Conservation (phyloP, 1,140 invertebrate species). For the Cyphomyrmex costatus region DNA sequence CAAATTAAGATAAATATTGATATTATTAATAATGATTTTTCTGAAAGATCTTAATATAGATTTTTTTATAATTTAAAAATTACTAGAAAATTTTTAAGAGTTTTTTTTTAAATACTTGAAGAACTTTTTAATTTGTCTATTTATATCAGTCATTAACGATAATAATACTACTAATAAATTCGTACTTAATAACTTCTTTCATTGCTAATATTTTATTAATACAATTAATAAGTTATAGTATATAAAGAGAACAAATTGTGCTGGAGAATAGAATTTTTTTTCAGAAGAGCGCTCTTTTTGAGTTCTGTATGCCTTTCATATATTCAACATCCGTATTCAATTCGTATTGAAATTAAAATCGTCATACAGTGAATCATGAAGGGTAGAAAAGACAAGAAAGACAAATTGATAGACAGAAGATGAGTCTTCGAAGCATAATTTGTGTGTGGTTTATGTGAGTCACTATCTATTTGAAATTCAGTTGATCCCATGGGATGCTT, state of each 20-base stretch:
- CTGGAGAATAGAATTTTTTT: not conserved
- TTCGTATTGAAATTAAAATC: conserved; percentile 23
- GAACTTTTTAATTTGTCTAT: not conserved
- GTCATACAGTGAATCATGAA: conserved; percentile 18
- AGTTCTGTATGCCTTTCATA: not conserved
- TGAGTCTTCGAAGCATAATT: conserved; percentile 30
- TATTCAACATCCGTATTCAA: not conserved
- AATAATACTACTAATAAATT: not conserved
- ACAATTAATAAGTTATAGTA: conserved; percentile 4
- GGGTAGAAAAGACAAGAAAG: not conserved
- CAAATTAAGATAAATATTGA: not conserved
- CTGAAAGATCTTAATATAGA: not conserved
- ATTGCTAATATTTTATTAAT: not conserved
- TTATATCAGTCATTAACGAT: not conserved
- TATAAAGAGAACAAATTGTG: not conserved
- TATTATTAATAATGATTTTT: not conserved
- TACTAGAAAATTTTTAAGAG: not conserved
- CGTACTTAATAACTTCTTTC: not conserved
- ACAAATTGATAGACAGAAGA: conserved; percentile 29
- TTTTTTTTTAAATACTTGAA: not conserved
- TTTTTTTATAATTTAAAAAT: not conserved
- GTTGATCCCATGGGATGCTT: conserved; percentile 66
- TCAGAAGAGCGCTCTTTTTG: too few species aligned
- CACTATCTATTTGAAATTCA: conserved; percentile 57
- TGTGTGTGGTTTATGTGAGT: conserved; percentile 69